Percentiles rank a stretch among this genome's conserved stretches.
These are phyloP conservation scores for Echinops telfairi DNA, from an alignment of 2,113 vertebrate genomes.

Conservation along the genomic window DNA sequence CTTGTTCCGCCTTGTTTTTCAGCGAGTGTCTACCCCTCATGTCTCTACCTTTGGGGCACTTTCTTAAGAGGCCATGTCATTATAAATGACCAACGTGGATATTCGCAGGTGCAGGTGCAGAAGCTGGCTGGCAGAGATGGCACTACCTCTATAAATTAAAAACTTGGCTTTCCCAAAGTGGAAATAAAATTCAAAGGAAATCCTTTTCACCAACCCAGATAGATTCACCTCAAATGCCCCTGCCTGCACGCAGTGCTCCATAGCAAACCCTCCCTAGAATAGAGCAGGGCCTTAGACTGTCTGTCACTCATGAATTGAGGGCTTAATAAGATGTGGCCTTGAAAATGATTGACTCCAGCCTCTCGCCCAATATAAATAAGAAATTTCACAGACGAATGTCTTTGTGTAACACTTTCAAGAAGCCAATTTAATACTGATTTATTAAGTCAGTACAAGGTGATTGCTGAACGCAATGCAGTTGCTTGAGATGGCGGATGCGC, in stretches of 20 bases:
- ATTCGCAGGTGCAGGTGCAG: background rate
- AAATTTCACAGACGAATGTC: no score
- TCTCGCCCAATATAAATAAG: background rate
- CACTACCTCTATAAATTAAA: background rate
- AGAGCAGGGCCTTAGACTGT: background rate
- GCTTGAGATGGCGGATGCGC: background rate
- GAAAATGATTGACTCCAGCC: background rate
- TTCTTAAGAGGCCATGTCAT: background rate
- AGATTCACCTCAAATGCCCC: background rate
- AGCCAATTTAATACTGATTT: background rate
- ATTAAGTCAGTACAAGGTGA: background rate
- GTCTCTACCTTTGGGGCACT: background rate
- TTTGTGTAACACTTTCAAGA: background rate
- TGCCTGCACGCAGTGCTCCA: background rate
- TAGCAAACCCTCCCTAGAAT: background rate
- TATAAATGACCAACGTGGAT: background rate
- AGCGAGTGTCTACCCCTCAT: accelerated
- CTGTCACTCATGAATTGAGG: background rate
- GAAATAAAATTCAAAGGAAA: slow-evolving; percentile 44
- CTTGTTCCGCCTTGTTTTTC: background rate
- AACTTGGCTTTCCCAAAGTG: background rate
- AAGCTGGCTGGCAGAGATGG: background rate
- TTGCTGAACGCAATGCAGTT: background rate
- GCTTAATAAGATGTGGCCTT: background rate
- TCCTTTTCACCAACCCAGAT: background rate